Evolutionary conservation across 1,140 invertebrate species (phyloP).

Genomic region (Drosophila orena): DNA sequence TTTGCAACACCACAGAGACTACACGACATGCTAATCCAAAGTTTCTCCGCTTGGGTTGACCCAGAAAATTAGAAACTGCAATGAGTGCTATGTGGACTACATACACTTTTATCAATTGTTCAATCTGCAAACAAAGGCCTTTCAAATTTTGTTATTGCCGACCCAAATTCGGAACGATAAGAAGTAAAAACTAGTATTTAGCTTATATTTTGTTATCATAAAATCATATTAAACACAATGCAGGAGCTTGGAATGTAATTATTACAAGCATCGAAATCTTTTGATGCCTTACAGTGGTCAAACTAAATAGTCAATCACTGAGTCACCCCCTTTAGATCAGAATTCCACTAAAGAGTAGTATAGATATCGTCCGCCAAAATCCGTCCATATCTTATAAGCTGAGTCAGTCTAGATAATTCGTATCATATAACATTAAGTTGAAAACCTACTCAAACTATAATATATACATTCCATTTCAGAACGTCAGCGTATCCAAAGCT

Average conservation of each 20-base stretch:
- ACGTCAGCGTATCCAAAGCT: slow-evolving; percentile 94
- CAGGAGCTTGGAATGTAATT: neutral
- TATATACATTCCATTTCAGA: slow-evolving; percentile 86
- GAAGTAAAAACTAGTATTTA: neutral
- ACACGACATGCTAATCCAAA: slow-evolving; percentile 14
- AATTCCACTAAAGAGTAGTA: slow-evolving; percentile 2
- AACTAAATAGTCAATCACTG: neutral
- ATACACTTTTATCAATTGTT: slow-evolving; percentile 6
- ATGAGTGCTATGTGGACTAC: neutral
- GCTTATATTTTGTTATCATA: too few species aligned
- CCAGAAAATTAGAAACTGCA: slow-evolving; percentile 37
- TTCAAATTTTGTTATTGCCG: slow-evolving; percentile 2
- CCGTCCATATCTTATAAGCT: neutral
- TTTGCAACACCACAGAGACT: neutral
- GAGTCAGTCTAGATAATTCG: too few species aligned
- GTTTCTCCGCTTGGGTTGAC: slow-evolving; percentile 34
- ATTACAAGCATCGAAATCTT: neutral
- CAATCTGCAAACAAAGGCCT: slow-evolving; percentile 1
- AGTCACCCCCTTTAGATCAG: slow-evolving; percentile 1
- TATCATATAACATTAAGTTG: too few species aligned
- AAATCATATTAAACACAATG: slow-evolving; percentile 1
- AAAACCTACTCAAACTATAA: neutral
- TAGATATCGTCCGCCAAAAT: neutral
- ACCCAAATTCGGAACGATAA: slow-evolving; percentile 2
- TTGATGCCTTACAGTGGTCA: too few species aligned